Evolutionary conservation across 1,140 invertebrate genomes (phyloP).

Genomic region (Drosophila repleta): DNA sequence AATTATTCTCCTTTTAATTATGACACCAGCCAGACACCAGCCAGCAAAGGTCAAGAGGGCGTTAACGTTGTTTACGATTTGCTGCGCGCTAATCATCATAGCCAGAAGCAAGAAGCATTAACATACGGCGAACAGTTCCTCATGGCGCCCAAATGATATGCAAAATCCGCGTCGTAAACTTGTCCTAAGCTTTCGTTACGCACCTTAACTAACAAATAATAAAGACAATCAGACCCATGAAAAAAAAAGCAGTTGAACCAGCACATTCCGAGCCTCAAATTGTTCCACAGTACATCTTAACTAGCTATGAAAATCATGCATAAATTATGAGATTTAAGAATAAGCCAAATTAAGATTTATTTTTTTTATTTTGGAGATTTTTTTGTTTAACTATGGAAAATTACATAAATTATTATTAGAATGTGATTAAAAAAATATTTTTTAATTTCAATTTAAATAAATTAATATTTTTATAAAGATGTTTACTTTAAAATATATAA

Average conservation of each 20-base stretch:
- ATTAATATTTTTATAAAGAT: no score
- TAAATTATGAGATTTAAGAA: no score
- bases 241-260: not conserved
- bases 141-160: constrained; percentile 53
- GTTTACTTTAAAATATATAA: no score
- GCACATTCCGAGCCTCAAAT: constrained; percentile 8
- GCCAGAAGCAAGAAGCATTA: constrained; percentile 49
- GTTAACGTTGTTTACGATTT: constrained; percentile 40
- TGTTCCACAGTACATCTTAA: no score
- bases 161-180: constrained; percentile 25
- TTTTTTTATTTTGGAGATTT: no score
- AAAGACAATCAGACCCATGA: no score
- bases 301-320: no score
- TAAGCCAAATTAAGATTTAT: no score
- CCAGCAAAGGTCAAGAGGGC: constrained; percentile 64
- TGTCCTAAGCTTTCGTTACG: constrained; percentile 18
- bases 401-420: no score
- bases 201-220: constrained; percentile 10
- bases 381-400: no score
- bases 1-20: constrained; percentile 48
- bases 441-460: no score
- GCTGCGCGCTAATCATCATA: constrained; percentile 43
- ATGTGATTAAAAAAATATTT: no score
- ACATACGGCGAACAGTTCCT: constrained; percentile 50
- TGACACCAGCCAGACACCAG: constrained; percentile 45